These are phyloP conservation scores for Drosophila aldrichi DNA, from an alignment of 2,888 invertebrate species.

Conservation along the genomic window DNA sequence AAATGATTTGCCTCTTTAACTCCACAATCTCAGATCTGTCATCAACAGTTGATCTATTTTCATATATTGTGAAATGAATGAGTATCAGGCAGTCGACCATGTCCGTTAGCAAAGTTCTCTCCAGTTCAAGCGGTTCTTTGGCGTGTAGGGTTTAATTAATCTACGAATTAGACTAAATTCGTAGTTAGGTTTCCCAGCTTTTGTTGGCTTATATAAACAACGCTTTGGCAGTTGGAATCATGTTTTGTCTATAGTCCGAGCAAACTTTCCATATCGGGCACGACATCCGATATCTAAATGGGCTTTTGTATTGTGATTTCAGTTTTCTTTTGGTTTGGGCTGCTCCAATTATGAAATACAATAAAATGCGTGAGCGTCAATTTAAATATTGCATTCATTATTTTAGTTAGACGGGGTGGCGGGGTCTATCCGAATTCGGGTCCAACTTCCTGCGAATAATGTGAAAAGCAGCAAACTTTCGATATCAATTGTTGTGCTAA, in stretches of 20 bases:
- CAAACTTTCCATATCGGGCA: conserved; percentile 5
- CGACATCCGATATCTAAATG: conserved; percentile 3
- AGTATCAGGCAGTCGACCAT: background rate
- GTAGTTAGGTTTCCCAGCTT: background rate
- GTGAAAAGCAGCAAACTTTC: conserved; percentile 22
- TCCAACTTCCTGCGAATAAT: conserved; percentile 29
- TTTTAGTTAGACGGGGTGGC: background rate
- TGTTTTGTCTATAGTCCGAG: background rate
- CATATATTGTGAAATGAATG: background rate
- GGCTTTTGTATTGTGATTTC: background rate
- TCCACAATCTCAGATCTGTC: background rate
- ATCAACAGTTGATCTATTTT: background rate
- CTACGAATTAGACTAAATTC: background rate
- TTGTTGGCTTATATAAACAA: background rate
- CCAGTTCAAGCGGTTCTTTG: background rate
- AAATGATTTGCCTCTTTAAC: background rate
- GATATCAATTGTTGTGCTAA: conserved; percentile 47
- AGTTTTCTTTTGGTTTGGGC: background rate
- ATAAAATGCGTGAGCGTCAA: conserved; percentile 17
- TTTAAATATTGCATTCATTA: conserved; percentile 14
- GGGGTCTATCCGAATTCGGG: background rate
- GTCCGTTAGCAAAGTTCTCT: background rate
- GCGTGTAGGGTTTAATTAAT: background rate
- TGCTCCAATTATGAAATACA: conserved; percentile 46
- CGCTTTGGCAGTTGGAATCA: background rate